Base-by-base conservation (phyloP, 2,888 invertebrate species). In the Drosophila leonis region DNA sequence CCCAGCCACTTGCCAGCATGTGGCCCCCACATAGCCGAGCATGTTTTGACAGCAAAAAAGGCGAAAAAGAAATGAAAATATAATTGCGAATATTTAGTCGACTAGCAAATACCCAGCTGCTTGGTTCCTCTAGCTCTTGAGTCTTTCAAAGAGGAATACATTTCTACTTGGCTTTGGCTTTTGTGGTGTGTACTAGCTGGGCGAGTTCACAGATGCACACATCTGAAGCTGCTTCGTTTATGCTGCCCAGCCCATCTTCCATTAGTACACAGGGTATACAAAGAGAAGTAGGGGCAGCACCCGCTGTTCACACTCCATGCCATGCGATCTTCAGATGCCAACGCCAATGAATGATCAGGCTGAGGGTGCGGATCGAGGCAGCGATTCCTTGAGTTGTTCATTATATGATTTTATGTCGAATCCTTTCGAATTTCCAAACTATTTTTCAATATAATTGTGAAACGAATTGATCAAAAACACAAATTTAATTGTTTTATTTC, bases 271-370 rank as follows among this genome's bases (percentile, higher is more conserved):
- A 35, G 49, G 31, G 31, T 35, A 51, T 35, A 13, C 12, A 27
- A 29, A 54, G 27, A 46, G 27, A 51, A 60, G 31, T 49, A 46
- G 37, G 56, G 31, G 13, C 12, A 3, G n/a, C 73, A 75, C 87
- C 80, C 80, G 84, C 83, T 86, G 87, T 83, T 85, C 85, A 70
- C 83, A 83, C 83, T 83, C 55, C 59, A 67, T 70, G 72, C 71
- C 83, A 72, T 66, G 81, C 86, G 83, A 81, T 85, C 86, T 81
- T 79, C 37, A 67, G 80, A 82, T 80, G 65, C 75, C 65, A 54
- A 37, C 46, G 65, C 79, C 24, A 55, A 55, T 69, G 79, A 72
- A 52, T 61, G 54, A 24, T 6, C 12, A 15, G n/a, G n/a, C 24
- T 44, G 44, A 44, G 44, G 27, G 15, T 46, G 27, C 27, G 15